These are phyloP conservation scores for Mungos mungo DNA, from an alignment of 2,113 vertebrate species.

Conservation along the genomic window DNA sequence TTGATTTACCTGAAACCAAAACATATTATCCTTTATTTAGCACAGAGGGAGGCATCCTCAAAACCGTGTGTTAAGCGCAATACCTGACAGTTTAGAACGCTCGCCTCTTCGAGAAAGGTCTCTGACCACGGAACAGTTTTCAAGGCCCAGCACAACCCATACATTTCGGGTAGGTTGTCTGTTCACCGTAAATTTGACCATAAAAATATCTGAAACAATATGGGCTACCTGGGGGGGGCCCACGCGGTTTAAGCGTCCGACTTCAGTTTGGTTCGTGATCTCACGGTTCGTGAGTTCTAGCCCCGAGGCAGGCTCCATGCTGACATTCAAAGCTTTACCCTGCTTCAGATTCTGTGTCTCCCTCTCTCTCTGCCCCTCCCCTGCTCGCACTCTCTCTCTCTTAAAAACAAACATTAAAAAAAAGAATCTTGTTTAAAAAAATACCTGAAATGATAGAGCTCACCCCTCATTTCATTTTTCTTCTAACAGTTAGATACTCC, in stretches of 20 bases:
- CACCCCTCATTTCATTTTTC: slow-evolving; percentile 29
- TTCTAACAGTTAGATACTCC: slow-evolving; percentile 82
- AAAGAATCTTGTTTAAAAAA: neutral
- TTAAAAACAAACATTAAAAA: too few species aligned
- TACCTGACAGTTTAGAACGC: slow-evolving; percentile 75
- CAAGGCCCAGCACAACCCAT: slow-evolving; percentile 89
- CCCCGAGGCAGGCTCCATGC: too few species aligned
- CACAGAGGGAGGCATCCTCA: slow-evolving; percentile 74
- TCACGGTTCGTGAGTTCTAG: too few species aligned
- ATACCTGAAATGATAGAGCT: neutral
- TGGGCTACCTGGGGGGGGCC: too few species aligned
- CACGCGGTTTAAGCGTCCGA: too few species aligned
- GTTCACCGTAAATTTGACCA: neutral
- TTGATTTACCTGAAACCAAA: slow-evolving; percentile 26
- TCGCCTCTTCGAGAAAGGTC: slow-evolving; percentile 83
- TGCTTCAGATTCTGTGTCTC: too few species aligned
- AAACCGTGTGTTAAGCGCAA: slow-evolving; percentile 82
- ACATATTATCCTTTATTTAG: slow-evolving; percentile 66
- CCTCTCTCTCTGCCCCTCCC: too few species aligned
- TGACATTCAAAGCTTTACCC: too few species aligned
- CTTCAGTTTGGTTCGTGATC: too few species aligned
- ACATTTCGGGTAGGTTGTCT: slow-evolving; percentile 83
- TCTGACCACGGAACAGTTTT: slow-evolving; percentile 75
- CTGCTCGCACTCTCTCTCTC: too few species aligned
- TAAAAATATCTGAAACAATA: neutral